Conservation (phyloP, 2,113 vertebrate genomes). For the Gobiocypris rarus region DNA sequence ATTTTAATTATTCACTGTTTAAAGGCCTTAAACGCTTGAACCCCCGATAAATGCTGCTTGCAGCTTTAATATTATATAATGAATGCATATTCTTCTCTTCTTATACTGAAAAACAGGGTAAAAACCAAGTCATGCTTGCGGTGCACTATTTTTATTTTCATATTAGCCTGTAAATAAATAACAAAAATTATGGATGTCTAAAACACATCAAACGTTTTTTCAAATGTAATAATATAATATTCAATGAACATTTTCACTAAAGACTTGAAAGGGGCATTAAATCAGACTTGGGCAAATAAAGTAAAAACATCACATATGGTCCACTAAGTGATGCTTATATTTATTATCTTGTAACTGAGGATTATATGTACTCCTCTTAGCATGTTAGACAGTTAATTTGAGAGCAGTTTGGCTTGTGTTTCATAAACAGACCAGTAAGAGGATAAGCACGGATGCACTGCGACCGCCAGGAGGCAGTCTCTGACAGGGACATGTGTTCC, state of each 20-base stretch:
- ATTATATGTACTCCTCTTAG: conserved; percentile 36
- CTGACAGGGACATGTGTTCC: background rate
- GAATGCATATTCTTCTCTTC: no score
- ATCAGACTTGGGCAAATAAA: conserved; percentile 72
- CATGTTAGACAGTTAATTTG: conserved; percentile 44
- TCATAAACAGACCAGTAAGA: conserved; percentile 49
- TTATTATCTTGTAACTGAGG: conserved; percentile 22
- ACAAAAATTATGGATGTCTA: background rate
- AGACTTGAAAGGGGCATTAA: conserved; percentile 62
- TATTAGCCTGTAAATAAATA: background rate
- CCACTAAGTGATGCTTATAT: background rate
- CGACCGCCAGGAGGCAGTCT: conserved; percentile 12
- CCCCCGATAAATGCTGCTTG: no score
- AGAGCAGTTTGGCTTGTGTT: conserved; percentile 21
- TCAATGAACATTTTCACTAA: background rate
- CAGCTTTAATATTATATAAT: no score
- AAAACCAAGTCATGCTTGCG: no score
- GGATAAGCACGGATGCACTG: conserved; percentile 40
- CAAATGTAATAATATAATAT: background rate
- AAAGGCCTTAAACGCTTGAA: no score
- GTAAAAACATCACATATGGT: conserved; percentile 45
- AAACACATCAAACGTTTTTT: no score
- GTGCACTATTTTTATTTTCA: no score
- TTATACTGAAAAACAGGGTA: no score
- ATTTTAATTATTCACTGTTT: no score